Evolutionary conservation across 2,797 vertebrate species (phyloP).

Genomic region (Agapornis canus): DNA sequence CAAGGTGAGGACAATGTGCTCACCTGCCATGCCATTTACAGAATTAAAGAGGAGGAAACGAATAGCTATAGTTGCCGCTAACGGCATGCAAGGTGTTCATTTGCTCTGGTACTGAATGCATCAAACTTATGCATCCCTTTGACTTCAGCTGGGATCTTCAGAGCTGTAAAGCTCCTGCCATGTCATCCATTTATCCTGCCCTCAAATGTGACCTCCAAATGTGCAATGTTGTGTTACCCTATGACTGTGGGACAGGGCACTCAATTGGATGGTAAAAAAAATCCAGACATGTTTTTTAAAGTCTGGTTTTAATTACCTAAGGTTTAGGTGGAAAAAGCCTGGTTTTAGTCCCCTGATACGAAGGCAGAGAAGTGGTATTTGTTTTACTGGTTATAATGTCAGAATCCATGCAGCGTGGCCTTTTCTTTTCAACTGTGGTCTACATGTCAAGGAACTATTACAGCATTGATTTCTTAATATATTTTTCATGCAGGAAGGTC

Average conservation of each 20-base stretch:
- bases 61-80: background rate
- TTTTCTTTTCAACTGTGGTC: background rate
- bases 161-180: background rate
- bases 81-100: background rate
- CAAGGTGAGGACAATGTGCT: background rate
- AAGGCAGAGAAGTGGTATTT: background rate
- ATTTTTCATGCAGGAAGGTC: background rate
- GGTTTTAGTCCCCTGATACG: background rate
- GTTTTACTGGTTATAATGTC: background rate
- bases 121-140: background rate
- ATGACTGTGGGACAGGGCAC: background rate
- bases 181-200: background rate
- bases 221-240: background rate
- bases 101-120: background rate
- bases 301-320: background rate
- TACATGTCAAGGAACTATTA: background rate
- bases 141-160: background rate
- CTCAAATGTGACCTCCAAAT: background rate
- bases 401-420: background rate
- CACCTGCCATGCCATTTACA: background rate
- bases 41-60: background rate
- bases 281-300: background rate
- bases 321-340: background rate
- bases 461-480: background rate
- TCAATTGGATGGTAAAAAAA: background rate